Conservation (phyloP, 1,140 invertebrate genomes). For the Rhysida immarginata region DNA sequence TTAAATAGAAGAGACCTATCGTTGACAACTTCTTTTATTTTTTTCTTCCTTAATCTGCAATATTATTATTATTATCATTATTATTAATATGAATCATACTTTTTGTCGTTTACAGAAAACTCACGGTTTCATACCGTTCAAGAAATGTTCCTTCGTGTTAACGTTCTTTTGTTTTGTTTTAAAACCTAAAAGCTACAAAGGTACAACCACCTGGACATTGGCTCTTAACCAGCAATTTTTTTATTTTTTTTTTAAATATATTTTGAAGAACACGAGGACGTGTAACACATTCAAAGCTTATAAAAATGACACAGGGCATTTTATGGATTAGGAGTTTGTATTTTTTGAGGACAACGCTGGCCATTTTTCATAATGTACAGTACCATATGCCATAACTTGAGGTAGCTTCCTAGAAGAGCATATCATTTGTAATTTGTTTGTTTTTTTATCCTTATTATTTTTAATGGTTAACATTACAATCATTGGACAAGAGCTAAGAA, state of each 20-base stretch:
- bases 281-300: too few species aligned
- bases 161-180: neutral
- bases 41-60: neutral
- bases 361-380: too few species aligned
- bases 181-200: neutral
- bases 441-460: too few species aligned
- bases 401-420: neutral
- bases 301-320: too few species aligned
- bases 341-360: too few species aligned
- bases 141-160: too few species aligned
- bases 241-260: neutral
- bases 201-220: neutral
- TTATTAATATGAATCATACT: neutral
- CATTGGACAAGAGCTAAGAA: too few species aligned
- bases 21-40: neutral
- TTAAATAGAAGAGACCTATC: slow-evolving; percentile 2
- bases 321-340: too few species aligned
- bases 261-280: too few species aligned
- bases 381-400: neutral
- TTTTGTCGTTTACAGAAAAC: neutral
- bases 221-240: neutral
- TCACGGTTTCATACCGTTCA: neutral
- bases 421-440: too few species aligned
- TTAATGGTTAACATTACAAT: too few species aligned
- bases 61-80: neutral